A percentile compares a stretch with the other conserved stretches of the same genome.
phyloP scores from a whole-genome alignment of 2,888 invertebrate species.

The Leucophenga maculata region DNA sequence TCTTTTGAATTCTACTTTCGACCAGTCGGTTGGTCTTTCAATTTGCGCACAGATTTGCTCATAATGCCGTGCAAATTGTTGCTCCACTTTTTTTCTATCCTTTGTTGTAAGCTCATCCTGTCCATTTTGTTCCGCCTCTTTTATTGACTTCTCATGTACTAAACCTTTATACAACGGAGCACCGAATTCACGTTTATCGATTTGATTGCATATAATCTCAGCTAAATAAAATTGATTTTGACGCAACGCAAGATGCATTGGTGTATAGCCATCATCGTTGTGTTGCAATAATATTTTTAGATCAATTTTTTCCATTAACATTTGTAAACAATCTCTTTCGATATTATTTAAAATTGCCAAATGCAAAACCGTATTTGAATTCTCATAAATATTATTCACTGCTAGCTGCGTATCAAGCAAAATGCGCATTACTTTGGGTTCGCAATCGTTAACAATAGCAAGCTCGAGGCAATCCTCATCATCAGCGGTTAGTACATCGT shows the following conservation, averaged over 20 bases:
- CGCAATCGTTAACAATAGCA: conserved; percentile 58
- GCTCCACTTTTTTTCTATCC: conserved; percentile 35
- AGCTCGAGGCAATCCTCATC: conserved; percentile 64
- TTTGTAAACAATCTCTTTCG: conserved; percentile 49
- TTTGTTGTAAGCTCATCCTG: neutral
- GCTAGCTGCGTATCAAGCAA: conserved; percentile 53
- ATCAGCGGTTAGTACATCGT: conserved; percentile 51
- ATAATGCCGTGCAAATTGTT: conserved; percentile 53
- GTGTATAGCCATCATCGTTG: conserved; percentile 68
- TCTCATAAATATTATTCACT: conserved; percentile 55
- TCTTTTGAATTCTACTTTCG: conserved; percentile 44
- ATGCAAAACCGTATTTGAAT: conserved; percentile 66
- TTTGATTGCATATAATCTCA: conserved; percentile 58
- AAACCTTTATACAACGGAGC: conserved; percentile 43
- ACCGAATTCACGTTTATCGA: conserved; percentile 57
- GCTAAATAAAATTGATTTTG: conserved; percentile 59
- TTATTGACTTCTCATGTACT: conserved; percentile 4
- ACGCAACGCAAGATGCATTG: conserved; percentile 64
- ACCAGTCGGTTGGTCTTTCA: conserved; percentile 31
- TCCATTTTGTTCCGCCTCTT: conserved; percentile 37
- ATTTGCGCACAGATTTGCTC: conserved; percentile 47
- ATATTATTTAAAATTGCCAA: conserved; percentile 63
- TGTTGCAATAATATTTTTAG: conserved; percentile 52
- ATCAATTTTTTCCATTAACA: conserved; percentile 56
- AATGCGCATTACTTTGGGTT: conserved; percentile 50